These are phyloP conservation scores for Tridacna gigas DNA, from an alignment of 2,888 invertebrate genomes.

Conservation along the genomic window DNA sequence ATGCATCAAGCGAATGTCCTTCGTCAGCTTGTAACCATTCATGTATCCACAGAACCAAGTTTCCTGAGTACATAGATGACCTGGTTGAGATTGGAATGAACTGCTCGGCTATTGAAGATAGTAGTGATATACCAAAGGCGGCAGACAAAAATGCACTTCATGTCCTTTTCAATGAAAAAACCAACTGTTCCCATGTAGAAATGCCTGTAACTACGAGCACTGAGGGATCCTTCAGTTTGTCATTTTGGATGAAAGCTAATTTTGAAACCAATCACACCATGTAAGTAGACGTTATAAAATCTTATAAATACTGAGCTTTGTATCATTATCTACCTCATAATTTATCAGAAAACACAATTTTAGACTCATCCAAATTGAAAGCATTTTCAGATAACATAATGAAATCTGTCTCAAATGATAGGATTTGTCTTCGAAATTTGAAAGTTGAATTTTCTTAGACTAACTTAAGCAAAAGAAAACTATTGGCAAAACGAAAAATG, in stretches of 20 bases:
- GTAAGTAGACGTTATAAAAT: too few species aligned
- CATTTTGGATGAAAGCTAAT: not conserved
- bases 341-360: too few species aligned
- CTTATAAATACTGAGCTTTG: too few species aligned
- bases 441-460: too few species aligned
- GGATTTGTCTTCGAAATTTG: too few species aligned
- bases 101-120: not conserved
- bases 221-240: not conserved
- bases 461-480: too few species aligned
- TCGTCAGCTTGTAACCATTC: not conserved
- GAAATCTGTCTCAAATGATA: too few species aligned
- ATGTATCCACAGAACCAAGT: conserved; percentile 3
- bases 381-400: too few species aligned
- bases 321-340: too few species aligned
- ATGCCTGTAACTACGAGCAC: not conserved
- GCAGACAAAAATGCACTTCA: not conserved
- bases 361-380: too few species aligned
- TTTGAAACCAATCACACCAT: not conserved
- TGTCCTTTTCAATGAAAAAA: not conserved
- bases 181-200: not conserved
- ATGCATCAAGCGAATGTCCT: not conserved
- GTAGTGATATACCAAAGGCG: not conserved
- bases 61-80: not conserved
- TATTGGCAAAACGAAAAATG: too few species aligned
- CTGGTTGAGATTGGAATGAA: not conserved